Conservation (phyloP, 2,797 vertebrate species). For the Perodicticus potto region DNA sequence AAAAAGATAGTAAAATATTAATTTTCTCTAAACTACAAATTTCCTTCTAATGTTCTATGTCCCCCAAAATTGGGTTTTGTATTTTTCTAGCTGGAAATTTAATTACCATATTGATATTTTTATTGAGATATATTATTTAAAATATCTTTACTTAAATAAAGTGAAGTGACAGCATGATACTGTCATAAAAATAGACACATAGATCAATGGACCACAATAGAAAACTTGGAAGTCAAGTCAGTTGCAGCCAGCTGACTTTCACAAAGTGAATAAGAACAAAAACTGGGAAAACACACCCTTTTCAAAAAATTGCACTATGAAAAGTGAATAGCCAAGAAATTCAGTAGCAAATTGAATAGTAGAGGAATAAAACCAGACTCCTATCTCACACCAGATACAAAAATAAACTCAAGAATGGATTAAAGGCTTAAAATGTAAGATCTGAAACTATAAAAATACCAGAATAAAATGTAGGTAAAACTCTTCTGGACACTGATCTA, state of each 20-base stretch:
- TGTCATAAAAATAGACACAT: neutral
- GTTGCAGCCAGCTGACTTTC: neutral
- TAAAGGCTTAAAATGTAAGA: neutral
- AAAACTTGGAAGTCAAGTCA: neutral
- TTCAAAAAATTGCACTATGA: neutral
- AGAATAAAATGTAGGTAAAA: neutral
- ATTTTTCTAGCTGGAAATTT: slow-evolving; percentile 45
- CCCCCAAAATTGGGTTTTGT: neutral
- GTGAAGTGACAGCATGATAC: neutral
- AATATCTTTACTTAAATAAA: neutral
- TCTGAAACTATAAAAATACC: neutral
- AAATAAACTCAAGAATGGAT: neutral
- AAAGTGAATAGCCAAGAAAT: neutral
- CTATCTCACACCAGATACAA: neutral
- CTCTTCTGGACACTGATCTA: neutral
- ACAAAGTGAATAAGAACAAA: neutral
- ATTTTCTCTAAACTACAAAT: neutral
- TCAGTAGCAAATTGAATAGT: too few relatives aligned
- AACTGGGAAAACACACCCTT: neutral
- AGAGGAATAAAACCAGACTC: neutral
- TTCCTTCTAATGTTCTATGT: neutral
- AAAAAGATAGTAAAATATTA: neutral
- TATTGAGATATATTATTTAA: neutral
- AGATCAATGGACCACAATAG: neutral
- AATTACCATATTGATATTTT: neutral